Conservation (phyloP, 2,797 vertebrate species). For the Dryobates pubescens region DNA sequence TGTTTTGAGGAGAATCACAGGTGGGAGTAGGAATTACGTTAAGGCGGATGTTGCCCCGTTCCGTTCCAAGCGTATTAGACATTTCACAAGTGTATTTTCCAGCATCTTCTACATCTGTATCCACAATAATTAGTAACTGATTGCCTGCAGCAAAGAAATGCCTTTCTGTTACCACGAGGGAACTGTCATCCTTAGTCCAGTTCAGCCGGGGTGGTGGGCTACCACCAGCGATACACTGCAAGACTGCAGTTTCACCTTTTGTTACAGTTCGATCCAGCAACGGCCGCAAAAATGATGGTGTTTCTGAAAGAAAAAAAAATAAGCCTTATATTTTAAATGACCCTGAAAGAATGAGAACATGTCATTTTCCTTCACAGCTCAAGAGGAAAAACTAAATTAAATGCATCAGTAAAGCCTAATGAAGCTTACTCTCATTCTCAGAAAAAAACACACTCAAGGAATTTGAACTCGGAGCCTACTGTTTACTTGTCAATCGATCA, state of each 20-base stretch:
- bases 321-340: background rate
- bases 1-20: slow-evolving; percentile 88
- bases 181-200: slow-evolving; percentile 97
- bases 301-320: slow-evolving; percentile 82
- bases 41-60: slow-evolving; percentile 90
- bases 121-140: slow-evolving; percentile 95
- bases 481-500: background rate
- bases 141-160: slow-evolving; percentile 98
- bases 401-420: slow-evolving; percentile 10
- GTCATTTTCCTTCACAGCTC: background rate
- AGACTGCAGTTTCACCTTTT: slow-evolving; percentile 92
- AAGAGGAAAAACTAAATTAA: slow-evolving; percentile 29
- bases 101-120: slow-evolving; percentile 87
- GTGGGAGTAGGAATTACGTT: slow-evolving; percentile 90
- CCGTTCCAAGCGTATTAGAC: slow-evolving; percentile 94
- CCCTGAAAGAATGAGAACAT: background rate
- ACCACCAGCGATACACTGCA: slow-evolving; percentile 95
- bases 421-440: background rate
- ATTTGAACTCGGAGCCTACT: background rate
- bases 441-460: background rate
- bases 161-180: slow-evolving; percentile 89
- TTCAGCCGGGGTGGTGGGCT: slow-evolving; percentile 91
- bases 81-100: slow-evolving; percentile 96
- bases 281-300: slow-evolving; percentile 91
- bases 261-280: slow-evolving; percentile 91